Conservation (phyloP, 2,113 vertebrate genomes). For the Heteronetta atricapilla region DNA sequence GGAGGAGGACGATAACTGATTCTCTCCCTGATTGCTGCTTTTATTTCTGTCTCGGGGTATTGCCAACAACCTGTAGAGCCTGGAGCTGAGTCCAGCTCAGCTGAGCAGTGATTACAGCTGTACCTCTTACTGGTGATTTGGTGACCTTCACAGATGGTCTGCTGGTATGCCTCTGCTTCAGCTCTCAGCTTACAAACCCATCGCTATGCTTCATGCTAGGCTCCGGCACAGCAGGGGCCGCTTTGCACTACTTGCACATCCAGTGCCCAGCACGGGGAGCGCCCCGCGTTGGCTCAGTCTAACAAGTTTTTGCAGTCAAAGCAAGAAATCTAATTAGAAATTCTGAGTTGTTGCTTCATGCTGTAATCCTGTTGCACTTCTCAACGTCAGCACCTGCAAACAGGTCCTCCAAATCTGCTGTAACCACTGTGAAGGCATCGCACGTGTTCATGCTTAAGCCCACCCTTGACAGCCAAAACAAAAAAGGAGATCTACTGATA, state of each 20-base stretch:
- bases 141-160: not conserved
- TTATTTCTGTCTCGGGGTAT: not conserved
- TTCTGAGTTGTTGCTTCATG: not conserved
- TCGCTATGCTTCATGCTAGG: not conserved
- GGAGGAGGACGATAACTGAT: not conserved
- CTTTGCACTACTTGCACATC: fast-evolving
- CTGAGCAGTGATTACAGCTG: not conserved
- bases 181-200: not conserved
- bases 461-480: not conserved
- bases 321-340: not conserved
- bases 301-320: not conserved
- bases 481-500: not conserved
- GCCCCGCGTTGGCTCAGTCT: not conserved
- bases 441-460: not conserved
- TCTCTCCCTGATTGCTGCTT: not conserved
- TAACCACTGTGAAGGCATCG: too few relatives aligned
- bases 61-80: not conserved
- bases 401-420: not conserved
- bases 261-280: not conserved
- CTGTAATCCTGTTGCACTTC: not conserved
- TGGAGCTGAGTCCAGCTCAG: not conserved
- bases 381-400: not conserved
- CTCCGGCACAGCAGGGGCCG: not conserved
- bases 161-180: not conserved
- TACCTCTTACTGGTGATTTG: not conserved